Evolutionary conservation across 2,888 invertebrate genomes (phyloP), one percentile per base, ranked within the genome.

Genomic region (Odontothrips loti): DNA sequence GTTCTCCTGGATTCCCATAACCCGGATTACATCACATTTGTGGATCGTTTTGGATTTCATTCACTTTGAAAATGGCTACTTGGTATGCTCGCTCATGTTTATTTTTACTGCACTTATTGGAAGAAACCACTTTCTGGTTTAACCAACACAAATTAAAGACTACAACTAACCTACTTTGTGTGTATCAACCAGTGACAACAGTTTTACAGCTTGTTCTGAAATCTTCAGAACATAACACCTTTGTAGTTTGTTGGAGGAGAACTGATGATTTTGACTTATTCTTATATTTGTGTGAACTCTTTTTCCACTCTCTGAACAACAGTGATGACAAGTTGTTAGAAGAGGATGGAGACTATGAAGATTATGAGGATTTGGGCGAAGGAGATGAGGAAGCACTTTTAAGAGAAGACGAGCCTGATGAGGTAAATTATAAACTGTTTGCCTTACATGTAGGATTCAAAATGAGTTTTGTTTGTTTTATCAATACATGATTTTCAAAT

Each of bases 301-400:
- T 43, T 43, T 43, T 43, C 6, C 6, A 6, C 34, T 43, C 34
- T 43, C 17, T 15, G 15, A 75, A 27, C 23, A 23, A 23, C 68
- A 75, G 68, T 75, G 68, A 75, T 75, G 68, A 75, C 58, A 58
- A 58, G 23, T 75, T 75, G 27, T 9, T 75, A 12, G 68, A 75
- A 4, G 68, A 58, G 58, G 58, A 27, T 27, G 68, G 27, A 10
- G 68, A 75, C 1, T 58, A 58, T 75, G 68, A 75, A 4, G 68
- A 75, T 11, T 75, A 75, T 75, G 68, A 43, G 34, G 34, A 75
- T 75, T 27, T 75, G 12, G 27, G 27, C 12, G 68, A 75, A 75
- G 68, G 68, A 27, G 68, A 75, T 8, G 68, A 75, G 27, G 68
- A 75, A 12, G 68, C 23, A 8, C 68, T 75, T 27, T 75, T 75